phyloP scores from a whole-genome alignment of 2,888 invertebrate genomes.

The Orchesella flavescens region DNA sequence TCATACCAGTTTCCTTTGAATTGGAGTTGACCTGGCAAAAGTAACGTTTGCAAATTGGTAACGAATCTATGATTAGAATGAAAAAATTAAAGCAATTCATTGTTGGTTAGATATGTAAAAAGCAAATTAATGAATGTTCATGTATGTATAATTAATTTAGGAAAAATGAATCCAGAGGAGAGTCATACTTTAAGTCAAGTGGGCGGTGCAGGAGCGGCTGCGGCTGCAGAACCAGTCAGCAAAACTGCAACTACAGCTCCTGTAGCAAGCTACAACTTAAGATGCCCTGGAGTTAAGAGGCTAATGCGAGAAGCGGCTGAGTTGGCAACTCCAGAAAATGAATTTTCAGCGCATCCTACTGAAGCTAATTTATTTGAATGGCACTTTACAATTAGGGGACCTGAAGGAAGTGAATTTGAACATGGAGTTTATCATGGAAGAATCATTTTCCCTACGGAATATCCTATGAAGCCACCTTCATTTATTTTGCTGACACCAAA shows the following conservation, averaged over 20 bases:
- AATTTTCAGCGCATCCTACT: slow-evolving; percentile 90
- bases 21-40: background rate
- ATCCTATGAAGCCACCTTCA: slow-evolving; percentile 98
- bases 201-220: slow-evolving; percentile 22
- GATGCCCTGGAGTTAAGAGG: slow-evolving; percentile 86
- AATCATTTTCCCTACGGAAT: slow-evolving; percentile 92
- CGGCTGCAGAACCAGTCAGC: slow-evolving; percentile 25
- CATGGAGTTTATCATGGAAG: slow-evolving; percentile 77
- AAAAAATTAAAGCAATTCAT: background rate
- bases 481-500: slow-evolving; percentile 94
- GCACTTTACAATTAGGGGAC: slow-evolving; percentile 96
- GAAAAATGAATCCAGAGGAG: slow-evolving; percentile 38
- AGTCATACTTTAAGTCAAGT: slow-evolving; percentile 42
- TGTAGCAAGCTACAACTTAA: slow-evolving; percentile 34
- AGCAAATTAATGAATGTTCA: background rate
- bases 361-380: slow-evolving; percentile 98
- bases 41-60: background rate
- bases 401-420: slow-evolving; percentile 90
- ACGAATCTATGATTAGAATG: background rate
- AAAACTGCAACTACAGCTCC: slow-evolving; percentile 1
- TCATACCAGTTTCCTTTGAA: background rate
- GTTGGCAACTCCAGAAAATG: slow-evolving; percentile 90
- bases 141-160: background rate
- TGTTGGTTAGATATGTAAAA: background rate
- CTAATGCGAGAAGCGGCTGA: slow-evolving; percentile 90